Percentiles rank a stretch among this genome's conserved stretches.
Evolutionary conservation across 2,888 invertebrate species (phyloP).

Genomic region (Zonitis immaculata): DNA sequence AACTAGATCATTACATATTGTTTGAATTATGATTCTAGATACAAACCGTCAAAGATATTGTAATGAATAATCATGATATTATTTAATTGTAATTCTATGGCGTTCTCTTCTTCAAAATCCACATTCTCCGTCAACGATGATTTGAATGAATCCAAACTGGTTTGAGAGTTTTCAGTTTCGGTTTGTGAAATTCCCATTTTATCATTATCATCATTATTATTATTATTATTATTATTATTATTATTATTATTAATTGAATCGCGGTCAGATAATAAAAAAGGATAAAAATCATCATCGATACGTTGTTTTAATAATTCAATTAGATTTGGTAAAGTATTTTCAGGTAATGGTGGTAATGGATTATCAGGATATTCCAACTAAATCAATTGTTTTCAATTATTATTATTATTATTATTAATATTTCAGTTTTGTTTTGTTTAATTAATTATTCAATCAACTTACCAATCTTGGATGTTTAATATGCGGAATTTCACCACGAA

Average conservation of each 20-base stretch:
- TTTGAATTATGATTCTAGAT: too few species aligned
- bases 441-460: conserved; percentile 43
- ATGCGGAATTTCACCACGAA: conserved; percentile 87
- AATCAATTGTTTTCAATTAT: background rate
- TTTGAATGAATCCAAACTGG: background rate
- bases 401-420: too few species aligned
- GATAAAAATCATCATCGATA: background rate
- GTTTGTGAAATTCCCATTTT: too few species aligned
- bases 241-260: too few species aligned
- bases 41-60: too few species aligned
- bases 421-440: too few species aligned
- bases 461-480: conserved; percentile 70
- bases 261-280: background rate
- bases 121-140: background rate
- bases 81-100: too few species aligned
- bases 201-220: too few species aligned
- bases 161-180: background rate
- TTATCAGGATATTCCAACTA: background rate
- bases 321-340: background rate
- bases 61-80: too few species aligned
- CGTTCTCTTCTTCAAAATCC: too few species aligned
- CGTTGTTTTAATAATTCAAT: background rate
- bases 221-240: too few species aligned
- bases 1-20: too few species aligned
- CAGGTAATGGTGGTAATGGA: conserved; percentile 3